These are phyloP conservation scores for Scrobipalpa atriplicella DNA, from an alignment of 2,888 invertebrate species.

Conservation along the genomic window DNA sequence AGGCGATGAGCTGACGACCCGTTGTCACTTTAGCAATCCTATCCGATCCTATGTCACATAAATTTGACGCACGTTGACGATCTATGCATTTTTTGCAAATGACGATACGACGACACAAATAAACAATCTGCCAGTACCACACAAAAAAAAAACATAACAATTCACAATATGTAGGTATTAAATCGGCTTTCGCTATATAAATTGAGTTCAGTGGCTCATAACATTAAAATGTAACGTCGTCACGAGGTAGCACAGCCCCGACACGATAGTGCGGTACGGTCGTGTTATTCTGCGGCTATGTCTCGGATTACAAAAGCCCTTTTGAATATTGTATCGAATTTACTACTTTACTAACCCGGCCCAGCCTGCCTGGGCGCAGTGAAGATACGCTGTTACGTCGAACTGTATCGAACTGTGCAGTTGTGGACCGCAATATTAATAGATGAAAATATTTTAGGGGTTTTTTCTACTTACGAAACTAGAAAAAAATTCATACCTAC, in stretches of 20 bases:
- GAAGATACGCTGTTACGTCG: background rate
- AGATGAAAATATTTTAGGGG: too few species aligned
- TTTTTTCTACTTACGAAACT: too few species aligned
- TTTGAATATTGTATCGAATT: conserved; percentile 27
- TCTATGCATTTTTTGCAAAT: too few species aligned
- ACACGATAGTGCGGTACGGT: conserved; percentile 10
- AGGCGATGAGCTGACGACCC: too few species aligned
- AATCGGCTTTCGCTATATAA: background rate
- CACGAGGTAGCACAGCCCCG: background rate
- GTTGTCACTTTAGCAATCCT: too few species aligned
- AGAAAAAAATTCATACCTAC: too few species aligned
- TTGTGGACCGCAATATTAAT: too few species aligned
- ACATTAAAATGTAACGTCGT: conserved; percentile 24
- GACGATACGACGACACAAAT: too few species aligned
- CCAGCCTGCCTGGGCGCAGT: background rate
- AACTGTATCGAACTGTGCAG: background rate
- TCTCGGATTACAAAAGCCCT: conserved; percentile 22
- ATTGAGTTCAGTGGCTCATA: conserved; percentile 9
- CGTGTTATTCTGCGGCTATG: background rate
- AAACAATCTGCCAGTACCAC: too few species aligned
- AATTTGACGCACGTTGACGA: too few species aligned
- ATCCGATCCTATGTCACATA: too few species aligned
- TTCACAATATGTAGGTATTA: background rate
- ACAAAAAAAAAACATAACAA: too few species aligned
- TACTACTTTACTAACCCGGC: conserved; percentile 19